Conservation (phyloP, 2,797 vertebrate species). For the Poeciliopsis presidionis region DNA sequence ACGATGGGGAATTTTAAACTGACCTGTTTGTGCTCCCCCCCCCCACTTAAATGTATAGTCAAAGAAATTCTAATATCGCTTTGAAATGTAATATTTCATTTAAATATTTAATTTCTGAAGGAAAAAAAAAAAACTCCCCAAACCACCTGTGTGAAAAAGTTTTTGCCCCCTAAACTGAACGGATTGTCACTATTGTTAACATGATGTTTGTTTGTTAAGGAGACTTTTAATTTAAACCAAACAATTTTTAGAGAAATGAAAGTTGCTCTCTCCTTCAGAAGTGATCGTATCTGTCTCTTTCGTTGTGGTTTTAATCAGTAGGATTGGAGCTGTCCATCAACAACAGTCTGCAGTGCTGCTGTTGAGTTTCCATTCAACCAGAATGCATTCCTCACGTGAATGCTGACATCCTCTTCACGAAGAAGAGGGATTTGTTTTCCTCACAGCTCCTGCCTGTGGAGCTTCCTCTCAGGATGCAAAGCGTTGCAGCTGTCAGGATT, state of each 20-base stretch:
- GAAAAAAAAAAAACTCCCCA: neutral
- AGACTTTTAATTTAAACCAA: neutral
- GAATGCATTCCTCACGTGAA: neutral
- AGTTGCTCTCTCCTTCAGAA: neutral
- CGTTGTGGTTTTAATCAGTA: neutral
- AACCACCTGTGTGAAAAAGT: neutral
- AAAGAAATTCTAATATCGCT: neutral
- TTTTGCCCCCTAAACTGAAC: neutral
- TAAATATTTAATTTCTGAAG: neutral
- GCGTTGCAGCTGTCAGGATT: constrained; percentile 15
- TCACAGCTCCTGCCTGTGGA: constrained; percentile 21
- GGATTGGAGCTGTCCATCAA: neutral
- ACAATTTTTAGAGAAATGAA: neutral
- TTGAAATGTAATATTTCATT: neutral
- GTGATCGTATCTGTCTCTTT: neutral
- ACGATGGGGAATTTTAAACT: neutral
- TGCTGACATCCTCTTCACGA: neutral
- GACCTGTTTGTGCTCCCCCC: neutral
- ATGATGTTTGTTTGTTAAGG: neutral
- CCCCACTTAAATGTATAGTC: neutral
- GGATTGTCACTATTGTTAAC: neutral
- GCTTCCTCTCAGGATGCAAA: constrained; percentile 46
- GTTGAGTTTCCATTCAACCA: constrained; percentile 2
- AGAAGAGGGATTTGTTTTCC: neutral
- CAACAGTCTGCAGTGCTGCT: neutral